Conservation (phyloP, 2,797 vertebrate genomes). For the Anabacerthia variegaticeps region DNA sequence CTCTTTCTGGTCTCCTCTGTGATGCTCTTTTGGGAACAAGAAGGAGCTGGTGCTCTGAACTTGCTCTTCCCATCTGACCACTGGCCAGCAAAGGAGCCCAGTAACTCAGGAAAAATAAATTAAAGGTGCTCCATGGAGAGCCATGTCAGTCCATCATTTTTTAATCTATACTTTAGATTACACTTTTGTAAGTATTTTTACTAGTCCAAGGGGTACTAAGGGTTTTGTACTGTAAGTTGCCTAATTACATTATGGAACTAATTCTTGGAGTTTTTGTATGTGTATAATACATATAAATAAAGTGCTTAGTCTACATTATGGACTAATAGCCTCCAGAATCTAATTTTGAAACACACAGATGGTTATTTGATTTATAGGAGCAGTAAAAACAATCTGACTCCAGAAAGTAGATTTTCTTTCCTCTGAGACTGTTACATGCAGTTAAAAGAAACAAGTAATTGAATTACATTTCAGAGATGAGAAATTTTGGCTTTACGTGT, state of each 20-base stretch:
- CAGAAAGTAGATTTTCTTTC: constrained; percentile 59
- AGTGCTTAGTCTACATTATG: constrained; percentile 54
- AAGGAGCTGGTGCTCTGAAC: not conserved
- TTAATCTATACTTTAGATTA: not conserved
- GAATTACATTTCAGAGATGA: constrained; percentile 28
- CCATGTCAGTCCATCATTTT: not conserved
- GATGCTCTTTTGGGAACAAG: not conserved
- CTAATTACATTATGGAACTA: constrained; percentile 12
- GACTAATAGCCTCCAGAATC: constrained; percentile 50
- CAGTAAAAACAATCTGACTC: constrained; percentile 55
- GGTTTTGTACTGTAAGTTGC: not conserved
- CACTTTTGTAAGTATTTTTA: not conserved
- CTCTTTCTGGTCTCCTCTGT: not conserved
- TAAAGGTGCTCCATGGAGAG: not conserved
- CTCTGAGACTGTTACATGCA: constrained; percentile 20
- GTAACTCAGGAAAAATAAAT: not conserved
- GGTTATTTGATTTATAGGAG: constrained; percentile 66
- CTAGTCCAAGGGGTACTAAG: not conserved
- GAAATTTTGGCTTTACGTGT: constrained; percentile 15
- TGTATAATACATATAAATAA: constrained; percentile 35
- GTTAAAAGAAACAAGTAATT: constrained; percentile 55
- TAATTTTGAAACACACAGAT: constrained; percentile 60
- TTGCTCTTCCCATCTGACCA: not conserved
- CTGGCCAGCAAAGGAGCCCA: not conserved
- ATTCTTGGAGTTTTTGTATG: not conserved